These are phyloP conservation scores for Scarus forsteni DNA, from an alignment of 2,797 vertebrate species.

Conservation along the genomic window DNA sequence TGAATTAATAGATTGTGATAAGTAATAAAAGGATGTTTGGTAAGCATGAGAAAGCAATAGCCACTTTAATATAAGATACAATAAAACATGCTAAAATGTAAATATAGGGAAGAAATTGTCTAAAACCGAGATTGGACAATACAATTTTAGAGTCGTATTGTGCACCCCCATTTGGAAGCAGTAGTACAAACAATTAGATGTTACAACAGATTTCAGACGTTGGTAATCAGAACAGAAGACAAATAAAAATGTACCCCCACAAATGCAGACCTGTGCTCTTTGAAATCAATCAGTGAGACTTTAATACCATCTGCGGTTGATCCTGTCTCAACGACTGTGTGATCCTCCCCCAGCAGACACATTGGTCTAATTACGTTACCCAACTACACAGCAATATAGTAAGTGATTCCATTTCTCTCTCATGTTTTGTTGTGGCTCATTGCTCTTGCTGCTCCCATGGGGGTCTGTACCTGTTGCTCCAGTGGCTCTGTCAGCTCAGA, in stretches of 20 bases:
- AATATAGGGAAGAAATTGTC: too few species aligned
- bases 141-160: too few species aligned
- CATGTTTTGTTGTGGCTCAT: slow-evolving; percentile 21
- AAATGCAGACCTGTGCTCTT: neutral
- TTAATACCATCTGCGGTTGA: neutral
- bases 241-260: neutral
- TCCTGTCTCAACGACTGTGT: slow-evolving; percentile 25
- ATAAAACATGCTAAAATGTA: too few species aligned
- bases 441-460: slow-evolving; percentile 34
- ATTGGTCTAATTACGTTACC: slow-evolving; percentile 19
- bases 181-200: neutral
- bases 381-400: slow-evolving; percentile 11
- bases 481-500: slow-evolving; percentile 36
- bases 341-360: slow-evolving; percentile 7
- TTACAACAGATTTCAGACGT: too few species aligned
- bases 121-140: too few species aligned
- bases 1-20: too few species aligned
- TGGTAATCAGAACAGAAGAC: too few species aligned
- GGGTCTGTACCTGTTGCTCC: slow-evolving; percentile 20
- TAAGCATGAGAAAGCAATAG: too few species aligned
- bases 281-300: neutral
- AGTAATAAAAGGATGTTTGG: too few species aligned
- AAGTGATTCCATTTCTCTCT: slow-evolving; percentile 33
- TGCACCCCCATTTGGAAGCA: too few species aligned
- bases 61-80: too few species aligned